Evolutionary conservation across 2,113 vertebrate genomes (phyloP), one percentile per base, ranked within the genome.

Genomic region (Cygnus atratus): DNA sequence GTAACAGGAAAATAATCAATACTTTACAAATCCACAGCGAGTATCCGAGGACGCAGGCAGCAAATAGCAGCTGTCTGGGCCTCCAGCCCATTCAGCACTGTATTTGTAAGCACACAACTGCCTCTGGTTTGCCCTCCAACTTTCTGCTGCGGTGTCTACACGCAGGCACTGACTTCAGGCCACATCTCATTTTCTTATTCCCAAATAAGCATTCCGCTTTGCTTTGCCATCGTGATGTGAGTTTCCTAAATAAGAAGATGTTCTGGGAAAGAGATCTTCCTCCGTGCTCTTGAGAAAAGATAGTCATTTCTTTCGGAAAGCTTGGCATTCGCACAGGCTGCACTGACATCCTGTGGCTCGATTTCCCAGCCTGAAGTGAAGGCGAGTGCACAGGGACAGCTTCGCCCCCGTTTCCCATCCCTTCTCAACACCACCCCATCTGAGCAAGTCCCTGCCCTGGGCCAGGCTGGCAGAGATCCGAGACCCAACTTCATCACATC

Each of bases 241-340:
- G 87, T 95, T 97, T 97, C 95, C 95, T 89, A 95, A 98, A 96
- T 95, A 97, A 97, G 95, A 96, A 73, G 91, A 95, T 90, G 87
- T 94, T 92, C 94, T 82, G 77, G 95, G 93, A 90, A 89, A 90
- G 90, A 96, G 63, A 71, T 95, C 88, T 92, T 97, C 91, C 84
- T 61, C 62, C 33, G 31, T 86, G 78, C 80, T 94, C 74, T 50
- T 29, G 50, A 84, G 80, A 94, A 90, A 86, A 87, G 73, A n/a
- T 81, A 52, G 62, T 52, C 4, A 10, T 79, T 96, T 89, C 91
- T 95, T 76, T 71, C 25, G 6, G 94, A 89, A 96, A 87, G 83
- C 12, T 48, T 65, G 95, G 88, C 21, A 26, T 93, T 96, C 57
- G 9, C 50, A 82, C 82, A 96, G 87, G 70, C 95, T 95, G 92